Evolutionary conservation across 2,113 vertebrate species (phyloP).

Genomic region (Hyperopisus bebe): DNA sequence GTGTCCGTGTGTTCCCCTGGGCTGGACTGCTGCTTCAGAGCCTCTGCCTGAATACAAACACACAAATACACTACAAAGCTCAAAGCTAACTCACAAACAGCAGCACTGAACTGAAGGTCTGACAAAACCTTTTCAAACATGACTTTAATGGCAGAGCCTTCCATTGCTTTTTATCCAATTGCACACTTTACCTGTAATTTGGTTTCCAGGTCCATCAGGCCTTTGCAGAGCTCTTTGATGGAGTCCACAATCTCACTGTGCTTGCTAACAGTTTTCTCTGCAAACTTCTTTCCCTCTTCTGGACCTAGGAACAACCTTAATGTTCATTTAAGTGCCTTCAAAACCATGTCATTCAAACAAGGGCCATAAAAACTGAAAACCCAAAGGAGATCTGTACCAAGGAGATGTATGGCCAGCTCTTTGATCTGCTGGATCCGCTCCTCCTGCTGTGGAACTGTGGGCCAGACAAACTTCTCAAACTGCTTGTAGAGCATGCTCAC

Average conservation of each 20-base stretch:
- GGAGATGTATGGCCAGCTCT: conserved; percentile 66
- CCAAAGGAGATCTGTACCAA: conserved; percentile 61
- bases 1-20: conserved; percentile 17
- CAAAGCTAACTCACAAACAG: background rate
- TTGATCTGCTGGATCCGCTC: conserved; percentile 72
- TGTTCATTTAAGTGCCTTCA: background rate
- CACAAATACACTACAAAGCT: background rate
- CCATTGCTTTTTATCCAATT: background rate
- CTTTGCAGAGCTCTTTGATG: conserved; percentile 68
- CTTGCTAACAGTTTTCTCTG: conserved; percentile 71
- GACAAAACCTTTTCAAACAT: background rate
- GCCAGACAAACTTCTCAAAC: conserved; percentile 79
- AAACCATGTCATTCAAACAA: background rate
- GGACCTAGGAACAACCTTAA: conserved; percentile 52
- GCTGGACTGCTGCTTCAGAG: conserved; percentile 24
- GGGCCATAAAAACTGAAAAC: background rate
- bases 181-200: conserved; percentile 65
- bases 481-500: conserved; percentile 73
- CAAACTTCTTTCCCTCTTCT: conserved; percentile 76
- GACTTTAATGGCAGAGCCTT: background rate
- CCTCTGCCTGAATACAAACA: conserved; percentile 25
- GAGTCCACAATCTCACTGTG: conserved; percentile 75
- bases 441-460: conserved; percentile 77
- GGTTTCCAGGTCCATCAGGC: conserved; percentile 68
- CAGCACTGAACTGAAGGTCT: background rate